phyloP scores from a whole-genome alignment of 2,797 vertebrate genomes.

The Chromis chromis region DNA sequence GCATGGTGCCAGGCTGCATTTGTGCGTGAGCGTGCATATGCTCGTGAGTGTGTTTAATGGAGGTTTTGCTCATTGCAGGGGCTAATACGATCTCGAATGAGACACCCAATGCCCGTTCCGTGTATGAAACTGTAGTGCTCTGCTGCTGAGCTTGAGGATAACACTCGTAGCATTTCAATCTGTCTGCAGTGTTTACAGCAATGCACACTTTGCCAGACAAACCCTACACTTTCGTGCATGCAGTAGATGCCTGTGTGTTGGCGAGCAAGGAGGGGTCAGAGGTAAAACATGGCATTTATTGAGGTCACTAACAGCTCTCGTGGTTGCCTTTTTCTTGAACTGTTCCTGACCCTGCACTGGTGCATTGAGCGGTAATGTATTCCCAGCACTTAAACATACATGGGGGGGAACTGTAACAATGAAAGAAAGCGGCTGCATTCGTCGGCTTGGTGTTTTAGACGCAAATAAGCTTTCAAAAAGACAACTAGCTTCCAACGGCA shows the following conservation, averaged over 20 bases:
- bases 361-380: constrained; percentile 9
- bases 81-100: constrained; percentile 47
- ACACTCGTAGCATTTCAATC: constrained; percentile 49
- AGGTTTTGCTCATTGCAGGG: constrained; percentile 43
- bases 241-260: not conserved
- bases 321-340: constrained; percentile 41
- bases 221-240: not conserved
- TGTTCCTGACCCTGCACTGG: constrained; percentile 30
- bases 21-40: constrained; percentile 20
- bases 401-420: not conserved
- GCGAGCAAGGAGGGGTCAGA: constrained; percentile 14
- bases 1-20: constrained; percentile 31
- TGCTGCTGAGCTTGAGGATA: constrained; percentile 50
- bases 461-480: constrained; percentile 1
- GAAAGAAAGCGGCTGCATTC: constrained; percentile 9
- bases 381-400: constrained; percentile 10
- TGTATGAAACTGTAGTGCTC: constrained; percentile 37
- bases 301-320: constrained; percentile 24
- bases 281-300: constrained; percentile 24
- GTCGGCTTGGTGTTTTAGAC: not conserved
- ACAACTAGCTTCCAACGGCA: not conserved
- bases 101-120: constrained; percentile 48
- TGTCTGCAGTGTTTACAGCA: constrained; percentile 38
- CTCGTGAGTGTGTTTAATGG: constrained; percentile 37
- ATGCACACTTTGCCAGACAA: constrained; percentile 8